phyloP scores from a whole-genome alignment of 2,113 vertebrate species.

The Tympanuchus pallidicinctus region DNA sequence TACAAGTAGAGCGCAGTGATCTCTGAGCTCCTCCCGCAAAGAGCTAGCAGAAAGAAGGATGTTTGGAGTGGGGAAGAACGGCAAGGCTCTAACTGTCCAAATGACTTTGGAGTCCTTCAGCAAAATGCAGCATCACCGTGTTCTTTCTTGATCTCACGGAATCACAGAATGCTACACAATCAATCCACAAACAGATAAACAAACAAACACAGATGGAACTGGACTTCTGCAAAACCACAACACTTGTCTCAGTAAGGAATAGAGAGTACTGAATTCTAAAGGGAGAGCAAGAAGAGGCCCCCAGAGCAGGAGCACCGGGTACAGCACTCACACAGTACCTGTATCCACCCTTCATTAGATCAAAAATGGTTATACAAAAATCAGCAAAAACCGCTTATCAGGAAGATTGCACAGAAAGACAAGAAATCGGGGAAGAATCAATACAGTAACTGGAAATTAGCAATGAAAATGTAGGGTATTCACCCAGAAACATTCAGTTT shows the following conservation, averaged over 20 bases:
- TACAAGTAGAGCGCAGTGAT: background rate
- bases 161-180: background rate
- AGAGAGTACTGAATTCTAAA: background rate
- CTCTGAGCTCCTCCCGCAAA: constrained; percentile 25
- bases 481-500: background rate
- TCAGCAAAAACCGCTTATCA: background rate
- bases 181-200: background rate
- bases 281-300: background rate
- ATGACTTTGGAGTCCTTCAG: background rate
- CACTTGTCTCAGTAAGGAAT: background rate
- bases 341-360: background rate
- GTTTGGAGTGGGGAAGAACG: background rate
- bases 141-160: background rate
- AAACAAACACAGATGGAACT: background rate
- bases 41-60: background rate
- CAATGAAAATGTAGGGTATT: background rate
- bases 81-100: background rate
- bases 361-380: background rate
- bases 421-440: background rate
- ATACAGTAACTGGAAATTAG: background rate
- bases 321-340: background rate
- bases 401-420: background rate
- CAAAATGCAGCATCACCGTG: background rate
- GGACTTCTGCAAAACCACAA: background rate
- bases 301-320: background rate